Base-by-base conservation (phyloP, 2,113 vertebrate species). In the Uropsilus gracilis region DNA sequence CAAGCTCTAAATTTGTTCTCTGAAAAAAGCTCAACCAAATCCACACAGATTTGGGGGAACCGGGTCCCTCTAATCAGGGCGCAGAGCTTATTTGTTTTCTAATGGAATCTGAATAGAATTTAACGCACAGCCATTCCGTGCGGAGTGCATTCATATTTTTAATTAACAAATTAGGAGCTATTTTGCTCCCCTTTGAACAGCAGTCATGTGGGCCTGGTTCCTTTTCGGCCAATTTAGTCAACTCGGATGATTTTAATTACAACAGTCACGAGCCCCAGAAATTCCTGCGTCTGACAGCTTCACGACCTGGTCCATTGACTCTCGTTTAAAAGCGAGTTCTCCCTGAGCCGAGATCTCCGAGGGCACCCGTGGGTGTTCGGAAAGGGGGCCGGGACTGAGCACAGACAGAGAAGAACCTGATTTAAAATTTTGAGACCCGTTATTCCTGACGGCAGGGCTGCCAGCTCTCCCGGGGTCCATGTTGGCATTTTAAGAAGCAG, bases 211-310 rank as follows among this genome's bases (percentile, higher is more conserved):
- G 96, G 94, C 93, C 91, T 96, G 96, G 89, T 95, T 97, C 91
- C 96, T 97, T 97, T 97, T 97, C 83, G 93, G 94, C 93, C 94
- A 96, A 97, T 97, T 97, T 97, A 97, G 96, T 97, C 95, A 97
- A 96, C 96, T 95, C 22, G 53, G 95, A 95, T 95, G 97, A 97
- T 97, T 97, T 97, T 97, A 97, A 97, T 97, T 97, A 97, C 71
- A 96, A 95, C 89, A 96, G 94, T 97, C 96, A 95, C 17, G 71
- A 97, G 89, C 94, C 95, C 83, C 93, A 96, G 97, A 95, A 96
- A 96, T 96, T 86, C 82, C 89, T 91, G 94, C 73, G 4, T 95
- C 96, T 97, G 96, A 97, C 96, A 94, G 95, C 89, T 96, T 95
- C 53, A 11, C 4, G 95, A 97, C 96, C 96, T 94, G 96, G 95